phyloP scores from a whole-genome alignment of 2,888 invertebrate species.

The Meiosimyza platycephala region DNA sequence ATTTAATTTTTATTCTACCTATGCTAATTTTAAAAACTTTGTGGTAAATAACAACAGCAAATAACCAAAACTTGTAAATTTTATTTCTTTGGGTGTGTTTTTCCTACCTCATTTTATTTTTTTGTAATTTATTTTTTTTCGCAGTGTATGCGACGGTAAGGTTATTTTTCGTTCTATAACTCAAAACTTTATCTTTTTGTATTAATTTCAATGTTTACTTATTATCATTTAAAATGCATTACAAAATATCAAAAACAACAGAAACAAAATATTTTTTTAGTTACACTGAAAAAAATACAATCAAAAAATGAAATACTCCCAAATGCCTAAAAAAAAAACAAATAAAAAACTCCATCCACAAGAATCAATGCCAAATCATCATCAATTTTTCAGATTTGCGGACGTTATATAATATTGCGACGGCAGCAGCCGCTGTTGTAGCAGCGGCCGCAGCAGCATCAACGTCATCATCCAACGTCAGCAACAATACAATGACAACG shows the following conservation, averaged over 20 bases:
- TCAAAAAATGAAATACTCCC: neutral
- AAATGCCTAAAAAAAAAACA: conserved; percentile 18
- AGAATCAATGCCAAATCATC: conserved; percentile 57
- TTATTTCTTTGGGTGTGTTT: conserved; percentile 9
- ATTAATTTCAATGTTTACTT: neutral
- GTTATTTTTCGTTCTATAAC: neutral
- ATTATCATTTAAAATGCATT: neutral
- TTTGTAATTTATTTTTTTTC: conserved; percentile 21
- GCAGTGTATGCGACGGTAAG: conserved; percentile 25
- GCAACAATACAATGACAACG: conserved; percentile 36
- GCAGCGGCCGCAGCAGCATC: conserved; percentile 49
- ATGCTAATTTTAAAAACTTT: conserved; percentile 29
- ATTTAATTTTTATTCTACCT: conserved; percentile 14
- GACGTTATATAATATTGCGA: conserved; percentile 66
- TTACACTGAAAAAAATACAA: conserved; percentile 12
- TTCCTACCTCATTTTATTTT: conserved; percentile 11
- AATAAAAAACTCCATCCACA: conserved; percentile 46
- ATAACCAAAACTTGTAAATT: conserved; percentile 37
- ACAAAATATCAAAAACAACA: too few species aligned
- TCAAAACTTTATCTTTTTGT: conserved; percentile 9
- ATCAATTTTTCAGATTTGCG: conserved; percentile 67
- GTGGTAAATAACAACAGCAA: conserved; percentile 30
- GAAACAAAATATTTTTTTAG: neutral
- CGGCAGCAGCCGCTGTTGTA: conserved; percentile 63
- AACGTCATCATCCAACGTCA: conserved; percentile 38